Base-by-base conservation (phyloP, 2,888 invertebrate species). In the Stegana nigrithorax region DNA sequence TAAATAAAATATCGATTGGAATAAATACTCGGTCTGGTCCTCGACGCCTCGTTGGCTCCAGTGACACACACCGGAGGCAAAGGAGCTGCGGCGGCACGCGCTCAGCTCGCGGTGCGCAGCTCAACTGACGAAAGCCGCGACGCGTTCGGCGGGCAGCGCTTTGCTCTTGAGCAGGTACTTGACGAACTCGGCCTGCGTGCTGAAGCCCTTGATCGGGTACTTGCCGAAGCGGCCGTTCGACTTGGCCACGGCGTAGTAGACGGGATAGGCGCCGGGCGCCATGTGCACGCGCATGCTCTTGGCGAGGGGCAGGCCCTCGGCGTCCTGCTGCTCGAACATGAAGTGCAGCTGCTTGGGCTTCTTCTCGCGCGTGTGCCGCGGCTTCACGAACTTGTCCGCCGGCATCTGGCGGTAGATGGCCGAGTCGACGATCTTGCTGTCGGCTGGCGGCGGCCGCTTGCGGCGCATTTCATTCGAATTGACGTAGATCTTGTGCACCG, bases 151-250 rank as follows among this genome's bases (percentile, higher is more conserved):
- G 17, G 19, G 21, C 4, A 21, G 45, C 45, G 79, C 65, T 57
- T 82, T 82, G 65, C 68, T 77, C 57, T 83, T 82, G 29, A 74
- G 62, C 61, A 82, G 64, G 62, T 84, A 84, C 62, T 84, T 84
- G 59, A 72, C 66, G 64, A 84, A 81, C 14, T 80, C 81, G 47
- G 74, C 67, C 14, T 81, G 73, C 23, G 73, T 75, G 51, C 74
- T 68, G 58, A 84, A 84, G 14, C 80, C 73, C 59, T 84, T 84
- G 56, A 84, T 72, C 19, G 84, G 83, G 60, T 78, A 77, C 62
- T 84, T 84, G 63, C 81, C 84, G 57, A 84, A 84, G 50, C 73
- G 78, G 3, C 84, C 84, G 66, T 84, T 84, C n/a, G 81, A 80
- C 68, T 80, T 82, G 60, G 82, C 72, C 14, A 84, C 64, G 53